Evolutionary conservation across 2,113 vertebrate genomes (phyloP).

Genomic region (Argyrosomus japonicus): DNA sequence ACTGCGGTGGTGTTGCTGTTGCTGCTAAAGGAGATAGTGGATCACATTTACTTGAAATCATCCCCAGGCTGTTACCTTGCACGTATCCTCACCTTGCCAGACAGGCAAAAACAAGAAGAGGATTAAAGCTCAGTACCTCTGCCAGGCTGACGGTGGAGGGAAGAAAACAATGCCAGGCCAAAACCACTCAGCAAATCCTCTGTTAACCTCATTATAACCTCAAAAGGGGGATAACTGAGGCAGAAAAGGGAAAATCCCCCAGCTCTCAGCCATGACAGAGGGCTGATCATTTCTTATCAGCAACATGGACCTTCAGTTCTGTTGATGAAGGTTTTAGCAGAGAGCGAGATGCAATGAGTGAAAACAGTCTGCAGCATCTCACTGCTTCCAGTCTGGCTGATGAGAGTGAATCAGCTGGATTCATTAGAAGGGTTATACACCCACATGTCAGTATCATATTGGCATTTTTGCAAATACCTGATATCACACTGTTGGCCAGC

Average conservation of each 20-base stretch:
- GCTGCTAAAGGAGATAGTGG: slow-evolving; percentile 22
- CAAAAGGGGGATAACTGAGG: slow-evolving; percentile 53
- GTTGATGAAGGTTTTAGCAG: slow-evolving; percentile 47
- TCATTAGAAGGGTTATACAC: background rate
- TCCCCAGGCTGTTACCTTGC: slow-evolving; percentile 33
- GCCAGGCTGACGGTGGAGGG: slow-evolving; percentile 18
- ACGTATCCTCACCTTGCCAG: slow-evolving; percentile 55
- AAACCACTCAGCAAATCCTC: slow-evolving; percentile 61
- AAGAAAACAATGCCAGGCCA: slow-evolving; percentile 51
- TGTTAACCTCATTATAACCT: slow-evolving; percentile 72
- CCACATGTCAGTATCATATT: background rate
- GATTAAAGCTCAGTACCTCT: slow-evolving; percentile 48
- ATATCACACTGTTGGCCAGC: background rate
- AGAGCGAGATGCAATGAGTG: slow-evolving; percentile 19
- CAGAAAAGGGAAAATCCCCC: slow-evolving; percentile 39
- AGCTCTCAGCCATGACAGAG: slow-evolving; percentile 45
- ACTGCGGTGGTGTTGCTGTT: background rate
- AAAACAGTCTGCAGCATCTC: slow-evolving; percentile 20
- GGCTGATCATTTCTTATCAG: slow-evolving; percentile 44
- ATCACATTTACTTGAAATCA: slow-evolving; percentile 37
- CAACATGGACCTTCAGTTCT: slow-evolving; percentile 39
- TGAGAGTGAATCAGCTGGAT: background rate
- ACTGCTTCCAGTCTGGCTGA: background rate
- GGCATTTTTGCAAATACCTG: background rate
- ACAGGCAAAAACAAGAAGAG: slow-evolving; percentile 35